Conservation (phyloP, 2,797 vertebrate species). For the Momotus momota region DNA sequence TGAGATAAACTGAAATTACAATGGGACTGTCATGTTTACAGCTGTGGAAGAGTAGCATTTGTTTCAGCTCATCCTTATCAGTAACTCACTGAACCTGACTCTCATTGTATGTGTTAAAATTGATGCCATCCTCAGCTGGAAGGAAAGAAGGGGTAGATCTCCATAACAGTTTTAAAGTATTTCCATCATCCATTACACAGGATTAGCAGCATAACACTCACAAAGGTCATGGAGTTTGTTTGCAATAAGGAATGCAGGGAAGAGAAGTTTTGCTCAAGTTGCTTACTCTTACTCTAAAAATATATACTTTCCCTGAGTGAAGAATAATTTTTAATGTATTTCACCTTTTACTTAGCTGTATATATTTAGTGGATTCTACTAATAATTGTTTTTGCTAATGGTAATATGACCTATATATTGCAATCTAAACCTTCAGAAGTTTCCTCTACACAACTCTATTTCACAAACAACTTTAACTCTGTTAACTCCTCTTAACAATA, state of each 20-base stretch:
- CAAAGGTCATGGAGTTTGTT: neutral
- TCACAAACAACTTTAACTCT: neutral
- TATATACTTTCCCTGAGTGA: neutral
- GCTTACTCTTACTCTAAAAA: neutral
- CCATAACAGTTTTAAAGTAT: neutral
- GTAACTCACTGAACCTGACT: neutral
- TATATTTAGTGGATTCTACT: neutral
- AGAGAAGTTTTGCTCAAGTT: neutral
- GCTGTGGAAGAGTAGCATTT: neutral
- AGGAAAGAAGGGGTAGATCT: neutral
- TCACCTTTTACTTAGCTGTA: neutral
- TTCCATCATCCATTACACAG: neutral
- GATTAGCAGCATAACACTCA: neutral
- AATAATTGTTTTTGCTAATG: neutral
- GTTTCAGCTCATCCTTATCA: neutral
- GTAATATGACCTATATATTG: neutral
- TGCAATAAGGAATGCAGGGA: neutral
- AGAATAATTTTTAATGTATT: neutral
- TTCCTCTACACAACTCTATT: neutral
- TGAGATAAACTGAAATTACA: neutral
- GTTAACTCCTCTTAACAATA: neutral
- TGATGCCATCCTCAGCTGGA: fast-evolving
- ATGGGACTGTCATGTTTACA: neutral
- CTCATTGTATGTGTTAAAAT: neutral
- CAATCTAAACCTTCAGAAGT: neutral